Base-by-base conservation (phyloP, 2,113 vertebrate species). In the Gnathonemus longibarbis region DNA sequence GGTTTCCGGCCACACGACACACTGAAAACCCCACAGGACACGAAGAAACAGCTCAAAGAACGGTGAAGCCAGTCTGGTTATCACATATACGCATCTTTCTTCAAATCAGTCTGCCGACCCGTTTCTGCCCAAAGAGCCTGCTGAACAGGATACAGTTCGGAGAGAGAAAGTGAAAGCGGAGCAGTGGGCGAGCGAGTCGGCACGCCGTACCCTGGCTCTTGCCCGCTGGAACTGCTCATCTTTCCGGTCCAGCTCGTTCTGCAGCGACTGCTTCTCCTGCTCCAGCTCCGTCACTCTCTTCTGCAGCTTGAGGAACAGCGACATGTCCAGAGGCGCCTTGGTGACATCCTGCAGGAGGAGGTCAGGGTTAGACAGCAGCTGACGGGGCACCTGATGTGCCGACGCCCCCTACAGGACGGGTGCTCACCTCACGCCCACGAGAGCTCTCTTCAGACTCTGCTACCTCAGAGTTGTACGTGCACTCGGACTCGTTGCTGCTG, bases 241-340 rank as follows among this genome's bases (percentile, higher is more conserved):
- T 90, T 96, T 98, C 94, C 95, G 96, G 93, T 99, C 98, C 91
- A 99, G 95, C 11, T 99, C 98, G 91, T 98, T 97, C 93, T 98
- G 98, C 94, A 99, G 95, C 58, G 96, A 94, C 84, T 98, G 98
- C 92, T 99, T 99, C 91, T 99, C 98, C 91, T 98, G 97, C 94
- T 99, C 98, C 91, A 99, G 94, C 90, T 99, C 98, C 0, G 97
- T 97, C 62, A 99, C 97, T 9, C 98, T 96, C 94, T 99, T 99
- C 95, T 99, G 98, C 90, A 99, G 97, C 94, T 99, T 99, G 93
- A 99, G 97, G 93, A 98, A 99, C 92, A 99, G 94, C 6, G 98
- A 98, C 93, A 99, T 99, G 90, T 99, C 98, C 91, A 98, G 80
- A 7, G 95, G 95, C 49, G 96, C 96, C 91, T 97, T 98, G 10